These are phyloP conservation scores for Aquatica leii DNA, from an alignment of 2,888 invertebrate species.

Conservation along the genomic window DNA sequence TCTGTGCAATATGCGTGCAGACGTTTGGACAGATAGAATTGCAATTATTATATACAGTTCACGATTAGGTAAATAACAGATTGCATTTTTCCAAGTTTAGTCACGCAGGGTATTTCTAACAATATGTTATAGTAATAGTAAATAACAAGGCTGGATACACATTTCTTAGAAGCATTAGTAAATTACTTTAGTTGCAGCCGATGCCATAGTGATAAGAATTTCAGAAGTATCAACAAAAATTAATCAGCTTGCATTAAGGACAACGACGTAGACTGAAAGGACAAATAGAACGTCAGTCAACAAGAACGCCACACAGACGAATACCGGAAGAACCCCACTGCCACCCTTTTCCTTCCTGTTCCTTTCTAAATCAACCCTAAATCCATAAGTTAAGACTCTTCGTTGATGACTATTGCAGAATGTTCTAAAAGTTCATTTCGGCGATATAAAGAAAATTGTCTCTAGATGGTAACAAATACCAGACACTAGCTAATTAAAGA, in stretches of 20 bases:
- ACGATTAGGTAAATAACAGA: constrained; percentile 52
- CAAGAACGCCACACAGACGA: constrained; percentile 51
- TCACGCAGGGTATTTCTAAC: constrained; percentile 54
- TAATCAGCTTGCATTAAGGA: constrained; percentile 48
- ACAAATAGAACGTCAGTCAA: constrained; percentile 56
- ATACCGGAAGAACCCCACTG: constrained; percentile 47
- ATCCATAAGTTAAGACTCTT: constrained; percentile 17
- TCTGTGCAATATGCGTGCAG: constrained; percentile 54
- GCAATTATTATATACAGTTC: constrained; percentile 57
- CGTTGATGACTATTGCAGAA: constrained; percentile 23
- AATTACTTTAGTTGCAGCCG: neutral
- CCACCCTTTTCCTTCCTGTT: constrained; percentile 35
- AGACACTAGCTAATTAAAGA: constrained; percentile 16
- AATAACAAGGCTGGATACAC: constrained; percentile 46
- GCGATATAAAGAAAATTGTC: constrained; percentile 18
- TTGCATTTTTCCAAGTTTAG: constrained; percentile 52
- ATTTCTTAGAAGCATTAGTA: too few relatives aligned
- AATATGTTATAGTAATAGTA: constrained; percentile 57
- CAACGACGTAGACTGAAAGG: constrained; percentile 49
- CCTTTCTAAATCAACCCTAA: constrained; percentile 29
- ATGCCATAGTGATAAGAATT: neutral
- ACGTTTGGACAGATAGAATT: constrained; percentile 55
- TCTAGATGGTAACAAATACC: constrained; percentile 11
- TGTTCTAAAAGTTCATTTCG: constrained; percentile 25
- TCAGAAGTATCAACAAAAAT: constrained; percentile 40